Evolutionary conservation across 2,797 vertebrate species (phyloP), one percentile per base, ranked within the genome.

Genomic region (Anguilla marmorata): DNA sequence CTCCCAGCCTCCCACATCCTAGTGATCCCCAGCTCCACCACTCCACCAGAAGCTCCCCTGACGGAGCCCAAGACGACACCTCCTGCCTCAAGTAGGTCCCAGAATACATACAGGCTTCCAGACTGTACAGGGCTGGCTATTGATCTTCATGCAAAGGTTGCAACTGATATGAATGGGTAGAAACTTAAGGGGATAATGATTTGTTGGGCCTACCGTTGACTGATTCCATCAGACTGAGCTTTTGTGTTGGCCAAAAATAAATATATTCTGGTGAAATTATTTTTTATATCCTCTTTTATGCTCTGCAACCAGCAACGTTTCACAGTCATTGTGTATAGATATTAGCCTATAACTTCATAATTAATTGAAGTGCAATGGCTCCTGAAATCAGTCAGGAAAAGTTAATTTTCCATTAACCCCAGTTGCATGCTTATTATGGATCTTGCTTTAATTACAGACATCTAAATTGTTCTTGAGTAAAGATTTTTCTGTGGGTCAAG

Each of bases 31-130:
- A 97, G 87, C 94, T 96, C 89, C 98, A 97, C 86, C 95, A 96
- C 9, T 96, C 97, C 83, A 96, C 97, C 86, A 98, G 96, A 94
- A 98, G 95, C 94, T 97, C 97, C 12, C 96, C 96, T 12, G 98
- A 99, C 16, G 97, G 98, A 33, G 95, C 97, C 89, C 96, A 97
- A 83, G 97, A 99, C 94, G 98, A 98, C 85, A 96, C 98, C 52
- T 97, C 98, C n/a, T 99, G 97, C 92, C 97, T 99, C 91, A 98
- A 97, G 98, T 99, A 96, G 82, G 96, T 88, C 85, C 85, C 1
- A 5, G 52, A 27, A 14, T 0, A 30, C n/a, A 30, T 30, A 27
- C 5, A 72, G n/a, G 3, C 27, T 21, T 3, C 24, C 16, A 63
- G 4, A 21, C 16, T 45, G 41, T 45, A 45, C 41, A 45, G 41